phyloP scores from a whole-genome alignment of 2,888 invertebrate species.

The Aphrophora alni region DNA sequence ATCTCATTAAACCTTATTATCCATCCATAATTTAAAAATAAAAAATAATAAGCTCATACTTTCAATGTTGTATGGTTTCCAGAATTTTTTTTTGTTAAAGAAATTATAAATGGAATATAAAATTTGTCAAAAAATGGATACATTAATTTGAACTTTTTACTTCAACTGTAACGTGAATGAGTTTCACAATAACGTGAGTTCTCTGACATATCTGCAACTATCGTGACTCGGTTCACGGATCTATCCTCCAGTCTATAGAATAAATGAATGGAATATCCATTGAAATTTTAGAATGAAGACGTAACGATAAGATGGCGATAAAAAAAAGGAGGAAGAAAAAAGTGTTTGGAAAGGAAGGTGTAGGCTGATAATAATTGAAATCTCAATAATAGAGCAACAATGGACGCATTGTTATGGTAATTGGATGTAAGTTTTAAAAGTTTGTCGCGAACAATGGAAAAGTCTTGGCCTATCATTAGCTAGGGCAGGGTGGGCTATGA shows the following conservation, averaged over 20 bases:
- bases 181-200: not conserved
- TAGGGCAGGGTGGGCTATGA: not conserved
- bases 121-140: too few species aligned
- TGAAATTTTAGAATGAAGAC: not conserved
- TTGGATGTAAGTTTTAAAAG: not conserved
- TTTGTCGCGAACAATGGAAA: slow-evolving; percentile 9
- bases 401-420: not conserved
- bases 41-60: too few species aligned
- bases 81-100: too few species aligned
- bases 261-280: slow-evolving; percentile 5
- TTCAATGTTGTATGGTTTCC: too few species aligned
- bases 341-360: not conserved
- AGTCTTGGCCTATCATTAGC: not conserved
- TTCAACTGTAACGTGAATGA: not conserved
- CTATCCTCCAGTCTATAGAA: not conserved
- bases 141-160: too few species aligned
- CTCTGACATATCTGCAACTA: not conserved
- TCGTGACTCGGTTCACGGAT: not conserved
- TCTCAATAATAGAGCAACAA: not conserved
- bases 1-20: too few species aligned
- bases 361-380: not conserved
- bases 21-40: too few species aligned
- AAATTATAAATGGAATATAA: too few species aligned
- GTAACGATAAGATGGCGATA: not conserved
- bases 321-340: not conserved